Conservation (phyloP, 2,113 vertebrate genomes). For the Megaceryle torquata region DNA sequence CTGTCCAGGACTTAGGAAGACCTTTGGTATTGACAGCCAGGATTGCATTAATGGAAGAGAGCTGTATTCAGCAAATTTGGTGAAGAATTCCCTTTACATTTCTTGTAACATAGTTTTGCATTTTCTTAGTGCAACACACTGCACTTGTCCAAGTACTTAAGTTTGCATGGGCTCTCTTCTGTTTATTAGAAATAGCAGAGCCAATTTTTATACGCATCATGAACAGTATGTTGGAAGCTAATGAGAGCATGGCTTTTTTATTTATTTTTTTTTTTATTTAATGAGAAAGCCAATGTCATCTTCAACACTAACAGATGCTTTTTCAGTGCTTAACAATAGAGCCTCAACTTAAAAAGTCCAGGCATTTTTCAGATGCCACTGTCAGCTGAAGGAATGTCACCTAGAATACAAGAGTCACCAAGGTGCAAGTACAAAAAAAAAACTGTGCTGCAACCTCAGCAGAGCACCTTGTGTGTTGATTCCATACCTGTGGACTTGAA, state of each 20-base stretch:
- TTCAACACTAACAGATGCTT: neutral
- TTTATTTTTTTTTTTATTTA: neutral
- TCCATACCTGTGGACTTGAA: neutral
- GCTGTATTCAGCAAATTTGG: neutral
- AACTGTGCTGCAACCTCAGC: neutral
- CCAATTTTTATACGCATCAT: slow-evolving; percentile 1
- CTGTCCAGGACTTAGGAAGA: slow-evolving; percentile 19
- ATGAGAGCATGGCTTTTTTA: neutral
- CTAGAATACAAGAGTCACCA: neutral
- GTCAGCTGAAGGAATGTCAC: neutral
- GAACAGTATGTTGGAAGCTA: slow-evolving; percentile 23
- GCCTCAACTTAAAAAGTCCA: neutral
- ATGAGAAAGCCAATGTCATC: neutral
- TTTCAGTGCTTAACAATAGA: neutral
- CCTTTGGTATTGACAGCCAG: neutral
- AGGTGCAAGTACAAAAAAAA: neutral
- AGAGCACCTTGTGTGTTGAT: neutral
- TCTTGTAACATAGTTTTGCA: neutral
- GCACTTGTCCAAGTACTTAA: slow-evolving; percentile 7
- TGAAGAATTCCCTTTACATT: neutral
- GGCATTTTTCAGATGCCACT: neutral
- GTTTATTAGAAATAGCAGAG: slow-evolving; percentile 22
- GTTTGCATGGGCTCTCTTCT: neutral
- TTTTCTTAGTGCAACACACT: neutral
- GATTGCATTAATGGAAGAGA: neutral